Percentiles rank a stretch among this genome's conserved stretches.
Conservation (phyloP, 2,113 vertebrate species). For the Malurus alboscapulatus region DNA sequence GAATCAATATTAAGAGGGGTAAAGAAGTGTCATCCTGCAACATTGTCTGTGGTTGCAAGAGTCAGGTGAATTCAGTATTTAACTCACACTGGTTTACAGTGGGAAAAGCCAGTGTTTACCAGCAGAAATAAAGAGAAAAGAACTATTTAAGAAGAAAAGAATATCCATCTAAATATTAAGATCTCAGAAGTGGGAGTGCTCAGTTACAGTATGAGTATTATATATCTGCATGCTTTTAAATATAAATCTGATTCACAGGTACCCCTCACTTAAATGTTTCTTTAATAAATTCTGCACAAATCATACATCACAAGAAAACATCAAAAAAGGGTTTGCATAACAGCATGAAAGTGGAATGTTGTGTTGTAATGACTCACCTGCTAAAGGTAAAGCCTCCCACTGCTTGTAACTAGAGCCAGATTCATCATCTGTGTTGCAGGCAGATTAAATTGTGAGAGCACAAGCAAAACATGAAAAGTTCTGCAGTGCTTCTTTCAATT, state of each 20-base stretch:
- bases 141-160: not conserved
- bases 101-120: not conserved
- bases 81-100: not conserved
- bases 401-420: not conserved
- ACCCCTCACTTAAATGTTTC: conserved; percentile 35
- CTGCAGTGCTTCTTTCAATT: not conserved
- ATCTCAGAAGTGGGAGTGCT: not conserved
- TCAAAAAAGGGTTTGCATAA: conserved; percentile 1
- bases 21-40: not conserved
- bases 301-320: conserved; percentile 11
- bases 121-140: not conserved
- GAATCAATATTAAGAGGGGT: not conserved
- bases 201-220: not conserved
- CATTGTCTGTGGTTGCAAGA: not conserved
- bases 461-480: not conserved
- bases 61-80: not conserved
- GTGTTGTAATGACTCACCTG: conserved; percentile 35
- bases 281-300: conserved; percentile 49
- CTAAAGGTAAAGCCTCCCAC: conserved; percentile 17
- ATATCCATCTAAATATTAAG: not conserved
- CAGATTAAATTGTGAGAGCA: not conserved
- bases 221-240: conserved; percentile 45
- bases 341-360: conserved; percentile 32
- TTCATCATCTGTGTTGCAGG: not conserved
- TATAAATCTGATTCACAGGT: conserved; percentile 37